Evolutionary conservation across 2,888 invertebrate genomes (phyloP), one percentile per base, ranked within the genome.

Genomic region (Onchidella celtica): DNA sequence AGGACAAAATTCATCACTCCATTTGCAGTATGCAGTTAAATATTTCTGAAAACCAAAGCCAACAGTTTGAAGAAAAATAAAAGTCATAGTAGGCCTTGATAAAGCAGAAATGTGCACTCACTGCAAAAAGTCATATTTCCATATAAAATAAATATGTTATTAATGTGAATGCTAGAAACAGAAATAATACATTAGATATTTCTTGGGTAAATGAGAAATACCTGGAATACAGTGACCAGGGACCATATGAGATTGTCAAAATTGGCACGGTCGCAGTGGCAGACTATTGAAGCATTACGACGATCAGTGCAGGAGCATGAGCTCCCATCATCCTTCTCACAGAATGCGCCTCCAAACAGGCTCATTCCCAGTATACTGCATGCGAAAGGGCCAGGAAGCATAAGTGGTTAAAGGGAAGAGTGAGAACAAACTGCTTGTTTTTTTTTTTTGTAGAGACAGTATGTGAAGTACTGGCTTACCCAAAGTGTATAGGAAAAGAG

Each of bases 321-420:
- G 40, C 90, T 90, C 72, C 93, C 92, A 85, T 96, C 96, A 29
- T 84, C 86, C 78, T 82, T 96, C 95, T 97, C 96, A 96, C 99
- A 99, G 97, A 99, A 99, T 96, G 98, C 98, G 97, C 99, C 99
- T 95, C 99, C 99, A 96, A 99, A 99, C 95, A 99, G 96, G 96
- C 98, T 98, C 99, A 99, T 99, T 95, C 99, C 99, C 95, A 99
- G 98, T 95, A 99, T 99, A 97, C 99, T 99, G 97, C 47, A 65
- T 75, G 76, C 32, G 40, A 76, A 55, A 34, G 40, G 40, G 69
- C 24, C 69, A 69, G 29, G 38, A 24, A 69, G 9, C 3, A 32
- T 9, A 66, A 32, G 76, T 65, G 32, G 65, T 65, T 66, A 21
- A 32, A 29, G 47, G 76, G 14, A 57, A 57, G 55, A 55, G 47